phyloP scores from a whole-genome alignment of 2,113 vertebrate species.

The Paramormyrops kingsleyae region DNA sequence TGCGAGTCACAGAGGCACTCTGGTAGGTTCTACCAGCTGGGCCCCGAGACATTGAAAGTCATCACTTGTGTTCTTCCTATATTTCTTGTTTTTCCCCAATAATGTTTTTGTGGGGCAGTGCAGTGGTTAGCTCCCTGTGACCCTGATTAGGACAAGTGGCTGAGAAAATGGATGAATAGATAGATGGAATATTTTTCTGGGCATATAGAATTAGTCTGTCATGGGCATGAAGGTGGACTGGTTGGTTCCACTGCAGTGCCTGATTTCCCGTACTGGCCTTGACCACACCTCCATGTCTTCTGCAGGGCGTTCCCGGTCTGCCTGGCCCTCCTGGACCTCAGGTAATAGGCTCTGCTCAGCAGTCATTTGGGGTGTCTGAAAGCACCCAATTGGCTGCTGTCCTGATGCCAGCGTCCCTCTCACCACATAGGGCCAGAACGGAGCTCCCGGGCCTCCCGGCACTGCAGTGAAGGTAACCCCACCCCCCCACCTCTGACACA shows the following conservation, averaged over 20 bases:
- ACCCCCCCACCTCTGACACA: background rate
- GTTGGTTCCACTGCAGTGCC: background rate
- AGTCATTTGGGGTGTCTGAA: background rate
- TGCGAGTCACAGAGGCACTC: constrained; percentile 45
- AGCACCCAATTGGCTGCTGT: background rate
- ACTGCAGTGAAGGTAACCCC: background rate
- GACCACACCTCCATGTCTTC: background rate
- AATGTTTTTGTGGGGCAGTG: background rate
- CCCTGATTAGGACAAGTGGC: background rate
- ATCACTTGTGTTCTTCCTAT: background rate
- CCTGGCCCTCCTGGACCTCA: constrained; percentile 55
- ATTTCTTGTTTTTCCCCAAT: background rate
- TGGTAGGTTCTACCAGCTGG: constrained; percentile 49
- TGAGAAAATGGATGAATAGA: background rate
- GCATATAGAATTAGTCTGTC: background rate
- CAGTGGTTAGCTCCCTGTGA: background rate
- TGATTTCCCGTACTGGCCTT: background rate
- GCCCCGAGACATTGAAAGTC: background rate
- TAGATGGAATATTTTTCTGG: background rate
- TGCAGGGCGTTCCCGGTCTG: constrained; percentile 49
- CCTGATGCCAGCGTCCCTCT: background rate
- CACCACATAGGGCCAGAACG: background rate
- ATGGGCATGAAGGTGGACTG: background rate
- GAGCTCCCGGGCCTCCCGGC: background rate
- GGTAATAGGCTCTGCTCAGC: constrained; percentile 38